These are phyloP conservation scores for Uromys caudimaculatus DNA, from an alignment of 2,797 vertebrate species.

Conservation along the genomic window DNA sequence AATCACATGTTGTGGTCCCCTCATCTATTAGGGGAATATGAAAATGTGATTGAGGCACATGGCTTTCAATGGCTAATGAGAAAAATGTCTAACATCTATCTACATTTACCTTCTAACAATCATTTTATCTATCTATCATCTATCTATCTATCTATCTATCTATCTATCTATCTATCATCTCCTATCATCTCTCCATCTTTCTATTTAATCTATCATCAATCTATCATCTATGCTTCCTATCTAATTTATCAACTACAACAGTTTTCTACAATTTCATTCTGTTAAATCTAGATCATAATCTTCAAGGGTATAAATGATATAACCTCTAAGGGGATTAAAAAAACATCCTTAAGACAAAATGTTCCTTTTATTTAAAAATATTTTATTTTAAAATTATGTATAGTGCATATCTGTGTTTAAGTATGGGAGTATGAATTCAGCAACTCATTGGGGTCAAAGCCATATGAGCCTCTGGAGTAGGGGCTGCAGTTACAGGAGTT, in stretches of 20 bases:
- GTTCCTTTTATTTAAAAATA: not conserved
- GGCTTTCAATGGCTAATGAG: not conserved
- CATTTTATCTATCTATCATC: not conserved
- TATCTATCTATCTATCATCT: not conserved
- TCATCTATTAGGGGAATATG: not conserved
- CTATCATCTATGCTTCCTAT: not conserved
- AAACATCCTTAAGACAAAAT: not conserved
- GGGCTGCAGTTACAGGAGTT: not conserved
- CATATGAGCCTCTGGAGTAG: not conserved
- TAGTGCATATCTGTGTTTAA: not conserved
- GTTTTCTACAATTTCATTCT: not conserved
- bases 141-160: not conserved
- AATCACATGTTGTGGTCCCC: not conserved
- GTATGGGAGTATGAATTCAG: not conserved
- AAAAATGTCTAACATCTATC: not conserved
- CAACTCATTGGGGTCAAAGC: too few species aligned
- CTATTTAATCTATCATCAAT: not conserved
- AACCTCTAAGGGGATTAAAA: not conserved
- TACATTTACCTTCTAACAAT: not conserved
- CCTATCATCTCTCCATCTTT: not conserved
- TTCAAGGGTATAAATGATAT: not conserved
- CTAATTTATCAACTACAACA: not conserved
- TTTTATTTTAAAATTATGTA: not conserved
- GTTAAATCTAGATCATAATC: not conserved
- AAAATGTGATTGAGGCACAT: not conserved